These are phyloP conservation scores for Charina bottae DNA, from an alignment of 2,113 vertebrate genomes.

Conservation along the genomic window DNA sequence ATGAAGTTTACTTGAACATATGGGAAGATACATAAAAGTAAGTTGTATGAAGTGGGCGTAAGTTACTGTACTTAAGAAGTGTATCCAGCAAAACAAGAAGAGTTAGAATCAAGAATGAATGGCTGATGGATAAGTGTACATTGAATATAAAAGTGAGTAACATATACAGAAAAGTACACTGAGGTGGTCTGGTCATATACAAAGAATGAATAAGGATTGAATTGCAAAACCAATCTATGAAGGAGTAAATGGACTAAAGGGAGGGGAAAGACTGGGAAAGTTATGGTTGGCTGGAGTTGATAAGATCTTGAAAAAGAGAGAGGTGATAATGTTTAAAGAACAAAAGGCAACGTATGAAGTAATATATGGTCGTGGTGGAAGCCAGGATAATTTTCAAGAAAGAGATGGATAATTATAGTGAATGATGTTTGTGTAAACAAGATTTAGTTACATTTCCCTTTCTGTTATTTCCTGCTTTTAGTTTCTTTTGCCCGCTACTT, in stretches of 20 bases:
- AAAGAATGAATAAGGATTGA: neutral
- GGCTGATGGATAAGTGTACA: neutral
- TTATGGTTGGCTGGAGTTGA: neutral
- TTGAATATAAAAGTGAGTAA: neutral
- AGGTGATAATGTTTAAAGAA: neutral
- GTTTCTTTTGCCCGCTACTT: neutral
- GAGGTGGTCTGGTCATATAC: neutral
- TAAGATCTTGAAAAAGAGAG: neutral
- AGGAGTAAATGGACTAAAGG: neutral
- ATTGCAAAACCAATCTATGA: neutral
- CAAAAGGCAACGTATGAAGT: neutral
- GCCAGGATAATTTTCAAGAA: neutral
- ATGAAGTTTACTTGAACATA: neutral
- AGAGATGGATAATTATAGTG: neutral
- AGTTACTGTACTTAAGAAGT: neutral
- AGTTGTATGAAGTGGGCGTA: neutral
- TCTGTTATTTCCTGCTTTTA: neutral
- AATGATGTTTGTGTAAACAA: neutral
- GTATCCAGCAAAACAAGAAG: neutral
- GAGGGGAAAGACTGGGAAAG: neutral
- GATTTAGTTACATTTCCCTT: neutral
- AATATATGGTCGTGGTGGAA: neutral
- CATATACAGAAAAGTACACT: neutral
- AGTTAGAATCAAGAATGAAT: neutral
- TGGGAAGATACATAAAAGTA: neutral